Base-by-base conservation (phyloP, 2,797 vertebrate genomes). In the Platalea minor region DNA sequence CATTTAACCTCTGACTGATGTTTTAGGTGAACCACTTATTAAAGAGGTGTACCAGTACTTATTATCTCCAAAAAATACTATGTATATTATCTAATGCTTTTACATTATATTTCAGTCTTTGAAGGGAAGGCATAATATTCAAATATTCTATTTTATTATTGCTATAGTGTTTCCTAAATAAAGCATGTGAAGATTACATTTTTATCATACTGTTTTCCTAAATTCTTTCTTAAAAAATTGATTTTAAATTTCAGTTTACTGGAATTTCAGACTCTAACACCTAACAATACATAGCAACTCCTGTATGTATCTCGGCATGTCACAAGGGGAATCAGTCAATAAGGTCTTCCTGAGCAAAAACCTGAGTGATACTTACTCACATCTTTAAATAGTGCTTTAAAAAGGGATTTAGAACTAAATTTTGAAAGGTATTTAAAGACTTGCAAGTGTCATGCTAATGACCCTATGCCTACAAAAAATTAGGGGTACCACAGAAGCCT, bases 191-290 rank as follows among this genome's bases (percentile, higher is more conserved):
- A 59, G 21, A 61, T 90, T 83, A 28, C 9, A 41, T 88, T 94
- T 96, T 92, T 83, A 45, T 86, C 31, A 45, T 90, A 88, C 18
- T 50, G 28, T 83, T 91, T 89, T 89, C 33, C 77, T 85, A 70
- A 88, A 63, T 21, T 61, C 3, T 56, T 79, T 45, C 1, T 75
- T 60, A 1, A 43, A 29, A 76, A 76, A 13, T 63, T 64, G 5
- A 56, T 75, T 64, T 91, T n/a, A 57, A 67, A 86, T 90, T 82
- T 50, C 48, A 37, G 4, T 85, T 59, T 78, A 2, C n/a, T 89
- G 39, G 13, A 75, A 54, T 69, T 79, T 43, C 68, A 88, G 54
- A 19, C 8, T 28, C 26, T 75, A 60, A 39, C 15, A 19, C 1
- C 0, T 78, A 65, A 68, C 28, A 56, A 37, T 15, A 43, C 28